Evolutionary conservation across 2,888 invertebrate species (phyloP).

Genomic region (Noctuana brunneofusca): DNA sequence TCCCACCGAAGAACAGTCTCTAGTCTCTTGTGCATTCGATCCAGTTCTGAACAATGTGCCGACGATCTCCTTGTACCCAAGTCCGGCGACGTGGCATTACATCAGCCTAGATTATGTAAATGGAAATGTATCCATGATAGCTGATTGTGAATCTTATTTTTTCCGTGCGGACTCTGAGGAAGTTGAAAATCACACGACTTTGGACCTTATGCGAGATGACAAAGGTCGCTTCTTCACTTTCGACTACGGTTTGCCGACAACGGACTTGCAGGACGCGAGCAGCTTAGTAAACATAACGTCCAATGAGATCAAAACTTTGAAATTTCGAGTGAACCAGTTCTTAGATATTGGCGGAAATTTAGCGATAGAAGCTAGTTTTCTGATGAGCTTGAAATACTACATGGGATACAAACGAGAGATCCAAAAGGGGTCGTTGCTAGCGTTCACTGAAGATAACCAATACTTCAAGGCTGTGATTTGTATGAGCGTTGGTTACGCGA

Average conservation of each 20-base stretch:
- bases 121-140: conserved; percentile 54
- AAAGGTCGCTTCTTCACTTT: conserved; percentile 89
- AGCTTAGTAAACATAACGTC: conserved; percentile 87
- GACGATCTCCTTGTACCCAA: conserved; percentile 75
- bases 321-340: conserved; percentile 87
- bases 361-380: conserved; percentile 86
- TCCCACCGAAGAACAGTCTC: conserved; percentile 76
- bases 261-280: conserved; percentile 85
- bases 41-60: conserved; percentile 65
- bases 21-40: conserved; percentile 75
- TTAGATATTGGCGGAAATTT: conserved; percentile 92
- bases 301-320: conserved; percentile 84
- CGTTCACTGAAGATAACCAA: conserved; percentile 73
- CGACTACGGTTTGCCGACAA: conserved; percentile 87
- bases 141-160: conserved; percentile 66
- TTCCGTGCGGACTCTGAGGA: conserved; percentile 53
- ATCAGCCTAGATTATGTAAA: conserved; percentile 56
- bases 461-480: conserved; percentile 84
- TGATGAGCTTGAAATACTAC: conserved; percentile 81
- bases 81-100: conserved; percentile 84
- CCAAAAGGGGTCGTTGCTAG: conserved; percentile 56
- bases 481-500: conserved; percentile 82
- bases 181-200: conserved; percentile 54
- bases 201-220: conserved; percentile 81
- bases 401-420: conserved; percentile 69